Evolutionary conservation across 2,888 invertebrate species (phyloP).

Genomic region (Idaea dimidiata): DNA sequence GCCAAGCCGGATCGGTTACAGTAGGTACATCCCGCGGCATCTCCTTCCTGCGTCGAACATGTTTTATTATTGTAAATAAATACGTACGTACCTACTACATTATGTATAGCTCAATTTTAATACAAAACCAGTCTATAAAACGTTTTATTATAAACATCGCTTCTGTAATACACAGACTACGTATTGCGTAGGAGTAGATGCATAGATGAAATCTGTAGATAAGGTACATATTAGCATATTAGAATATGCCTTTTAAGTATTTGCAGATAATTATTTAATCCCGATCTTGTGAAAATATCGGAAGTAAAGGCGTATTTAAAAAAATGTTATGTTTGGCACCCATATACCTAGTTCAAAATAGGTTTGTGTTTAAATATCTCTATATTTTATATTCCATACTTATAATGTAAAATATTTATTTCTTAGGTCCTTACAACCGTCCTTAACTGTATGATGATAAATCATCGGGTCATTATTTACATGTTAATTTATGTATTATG

Average conservation of each 20-base stretch:
- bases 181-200: background rate
- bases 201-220: background rate
- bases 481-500: constrained; percentile 13
- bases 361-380: too few species aligned
- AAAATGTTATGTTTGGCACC: too few species aligned
- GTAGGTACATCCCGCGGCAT: background rate
- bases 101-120: background rate
- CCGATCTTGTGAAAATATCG: too few species aligned
- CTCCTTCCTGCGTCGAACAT: constrained; percentile 1
- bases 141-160: constrained; percentile 2
- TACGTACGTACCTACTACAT: too few species aligned
- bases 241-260: too few species aligned
- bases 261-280: background rate
- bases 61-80: background rate
- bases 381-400: too few species aligned
- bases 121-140: background rate
- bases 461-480: constrained; percentile 10
- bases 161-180: background rate
- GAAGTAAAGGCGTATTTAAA: too few species aligned
- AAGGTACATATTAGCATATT: too few species aligned
- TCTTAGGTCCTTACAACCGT: background rate
- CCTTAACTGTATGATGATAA: background rate
- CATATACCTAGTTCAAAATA: too few species aligned
- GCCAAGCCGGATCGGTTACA: background rate
- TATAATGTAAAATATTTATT: too few species aligned